Evolutionary conservation across 2,888 invertebrate genomes (phyloP), one percentile per base, ranked within the genome.

Genomic region (Notodonta dromedarius): DNA sequence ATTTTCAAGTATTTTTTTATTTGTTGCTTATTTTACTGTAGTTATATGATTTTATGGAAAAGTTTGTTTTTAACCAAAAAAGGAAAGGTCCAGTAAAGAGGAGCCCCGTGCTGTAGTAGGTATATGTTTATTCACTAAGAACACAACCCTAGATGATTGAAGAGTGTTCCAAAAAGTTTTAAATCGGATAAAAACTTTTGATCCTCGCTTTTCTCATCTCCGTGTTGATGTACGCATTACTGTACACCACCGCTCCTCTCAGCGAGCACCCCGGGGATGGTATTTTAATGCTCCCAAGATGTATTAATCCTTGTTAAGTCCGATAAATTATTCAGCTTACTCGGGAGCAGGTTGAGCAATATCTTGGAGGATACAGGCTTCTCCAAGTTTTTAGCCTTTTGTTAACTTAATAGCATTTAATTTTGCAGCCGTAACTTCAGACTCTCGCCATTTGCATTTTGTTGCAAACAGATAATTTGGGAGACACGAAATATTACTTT

Each of bases 291-390:
- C 80, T 82, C 79, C 77, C 80, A 74, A 72, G 82, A 83, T 80
- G 77, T 84, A 87, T 88, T 89, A 90, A 89, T 87, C 86, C 87
- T 84, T 80, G 85, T 88, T 87, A 88, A 87, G 85, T 79, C 82
- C 79, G 75, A 87, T 90, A 82, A 88, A 89, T 90, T 86, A 90
- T 91, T 89, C 86, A 89, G 81, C 76, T 79, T 74, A 76, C 76
- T 58, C 48, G 60, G 61, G 62, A 66, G 62, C 63, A 70, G 59
- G 67, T 66, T 68, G 61, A 66, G 64, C 64, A 58, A 61, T 66
- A 67, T 68, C 69, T 60, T 52, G 24, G 11, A 66, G 73, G 65
- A 61, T 62, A 69, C 70, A 58, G 60, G 60, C 57, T 58, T 57
- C 57, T 65, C 60, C 59, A 76, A 79, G 71, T 78, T 80, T 74